Conservation (phyloP, 2,113 vertebrate species). For the Caracal caracal region DNA sequence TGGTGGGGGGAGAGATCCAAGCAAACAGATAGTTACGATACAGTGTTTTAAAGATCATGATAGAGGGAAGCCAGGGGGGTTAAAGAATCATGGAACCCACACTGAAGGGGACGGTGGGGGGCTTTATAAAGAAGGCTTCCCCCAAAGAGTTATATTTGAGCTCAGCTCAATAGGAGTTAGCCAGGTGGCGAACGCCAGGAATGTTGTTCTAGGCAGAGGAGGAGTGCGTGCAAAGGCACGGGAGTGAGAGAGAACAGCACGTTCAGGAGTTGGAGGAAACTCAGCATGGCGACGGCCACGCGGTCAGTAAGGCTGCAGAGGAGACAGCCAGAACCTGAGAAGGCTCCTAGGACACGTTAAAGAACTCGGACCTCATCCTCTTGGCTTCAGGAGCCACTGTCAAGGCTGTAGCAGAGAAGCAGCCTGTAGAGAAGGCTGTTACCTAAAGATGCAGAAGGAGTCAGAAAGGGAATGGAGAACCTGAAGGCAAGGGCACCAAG, state of each 20-base stretch:
- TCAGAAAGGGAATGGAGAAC: neutral
- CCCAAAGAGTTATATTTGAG: neutral
- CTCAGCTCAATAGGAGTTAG: neutral
- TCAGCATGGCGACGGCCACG: neutral
- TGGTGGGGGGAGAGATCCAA: neutral
- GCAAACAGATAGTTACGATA: neutral
- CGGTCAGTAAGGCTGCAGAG: accelerated
- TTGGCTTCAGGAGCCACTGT: neutral
- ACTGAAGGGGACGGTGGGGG: neutral
- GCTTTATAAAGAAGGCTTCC: neutral
- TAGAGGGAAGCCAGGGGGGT: neutral
- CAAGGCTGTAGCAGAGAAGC: neutral
- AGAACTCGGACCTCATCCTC: neutral
- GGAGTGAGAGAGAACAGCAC: neutral
- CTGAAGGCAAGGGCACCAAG: neutral
- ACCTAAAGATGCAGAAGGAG: neutral
- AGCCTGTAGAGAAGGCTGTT: neutral
- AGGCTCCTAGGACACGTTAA: neutral
- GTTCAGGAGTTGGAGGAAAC: neutral
- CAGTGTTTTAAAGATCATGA: neutral
- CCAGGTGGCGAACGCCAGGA: neutral
- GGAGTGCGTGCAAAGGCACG: neutral
- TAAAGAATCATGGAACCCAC: neutral
- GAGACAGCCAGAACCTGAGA: neutral
- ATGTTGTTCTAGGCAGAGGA: neutral